Conservation (phyloP, 2,113 vertebrate genomes). For the Oceanites oceanicus region DNA sequence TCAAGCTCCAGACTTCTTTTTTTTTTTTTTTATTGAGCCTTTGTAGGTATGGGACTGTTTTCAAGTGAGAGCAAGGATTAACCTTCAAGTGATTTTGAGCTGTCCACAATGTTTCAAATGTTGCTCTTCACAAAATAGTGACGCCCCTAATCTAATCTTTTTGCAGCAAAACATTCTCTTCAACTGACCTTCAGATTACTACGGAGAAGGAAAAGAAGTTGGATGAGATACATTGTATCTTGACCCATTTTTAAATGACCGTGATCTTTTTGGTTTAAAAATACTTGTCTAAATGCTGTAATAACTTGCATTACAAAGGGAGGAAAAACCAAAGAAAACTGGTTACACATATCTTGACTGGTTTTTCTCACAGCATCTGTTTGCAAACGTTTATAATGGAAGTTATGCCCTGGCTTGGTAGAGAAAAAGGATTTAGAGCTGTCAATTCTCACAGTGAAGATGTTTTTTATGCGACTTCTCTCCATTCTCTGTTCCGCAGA, state of each 20-base stretch:
- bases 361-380: background rate
- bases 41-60: background rate
- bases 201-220: background rate
- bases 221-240: background rate
- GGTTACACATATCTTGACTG: background rate
- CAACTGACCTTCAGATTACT: background rate
- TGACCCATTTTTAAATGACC: background rate
- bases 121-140: background rate
- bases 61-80: background rate
- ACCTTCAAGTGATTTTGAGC: background rate
- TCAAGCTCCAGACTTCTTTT: background rate
- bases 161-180: background rate
- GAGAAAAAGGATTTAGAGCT: background rate
- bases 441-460: background rate
- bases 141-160: background rate
- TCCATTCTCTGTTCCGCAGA: background rate
- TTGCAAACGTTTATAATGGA: background rate
- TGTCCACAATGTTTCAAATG: background rate
- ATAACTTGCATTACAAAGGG: background rate
- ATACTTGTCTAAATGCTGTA: background rate
- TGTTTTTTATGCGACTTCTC: fast-evolving
- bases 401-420: background rate
- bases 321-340: background rate
- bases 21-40: background rate
- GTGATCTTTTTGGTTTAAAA: background rate